Base-by-base conservation (phyloP, 2,113 vertebrate species). In the Perca fluviatilis region DNA sequence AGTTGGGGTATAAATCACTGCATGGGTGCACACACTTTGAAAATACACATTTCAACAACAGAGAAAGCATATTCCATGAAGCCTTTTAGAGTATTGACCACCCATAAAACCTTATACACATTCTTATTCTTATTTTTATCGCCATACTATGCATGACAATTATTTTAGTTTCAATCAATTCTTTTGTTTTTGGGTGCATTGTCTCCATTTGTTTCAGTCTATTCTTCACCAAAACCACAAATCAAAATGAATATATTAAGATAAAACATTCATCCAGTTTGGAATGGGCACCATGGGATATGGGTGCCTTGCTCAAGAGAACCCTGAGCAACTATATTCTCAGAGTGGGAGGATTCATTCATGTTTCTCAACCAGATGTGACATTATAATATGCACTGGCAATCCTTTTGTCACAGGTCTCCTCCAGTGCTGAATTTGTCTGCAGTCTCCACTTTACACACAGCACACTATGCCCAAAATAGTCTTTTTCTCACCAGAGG, bases 401-500 rank as follows among this genome's bases (percentile, higher is more conserved):
- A 57, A 50, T 43, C 40, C 12, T 66, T 61, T 75, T 43, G 53
- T 76, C 46, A 69, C 19, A 75, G 4, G n/a, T 54, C 16, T 81
- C n/a, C 23, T 74, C 27, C 25, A 49, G 60, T 0, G 21, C 0
- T 63, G 23, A 47, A 57, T 64, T 56, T 65, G 71, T 51, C 16
- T 82, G 46, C 50, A 70, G 57, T 83, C 46, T 87, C 47, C 36
- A 71, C 57, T 68, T 68, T 71, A 12, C 69, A 83, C 80, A 73
- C 63, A 80, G 19, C 65, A 57, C 14, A 47, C n/a, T 27, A 53
- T 74, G 65, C 83, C 57, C 15, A 56, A 79, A 80, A 68, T 68
- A 74, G 56, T 68, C 36, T 46, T 61, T 79, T 65, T 78, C 66
- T 74, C 83, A 85, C 86, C n/a, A 73, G 85, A 73, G 86, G 68